A percentile compares a stretch with the other conserved stretches of the same genome.
Evolutionary conservation across 1,140 invertebrate species (phyloP).

Genomic region (Helicoverpa armigera): DNA sequence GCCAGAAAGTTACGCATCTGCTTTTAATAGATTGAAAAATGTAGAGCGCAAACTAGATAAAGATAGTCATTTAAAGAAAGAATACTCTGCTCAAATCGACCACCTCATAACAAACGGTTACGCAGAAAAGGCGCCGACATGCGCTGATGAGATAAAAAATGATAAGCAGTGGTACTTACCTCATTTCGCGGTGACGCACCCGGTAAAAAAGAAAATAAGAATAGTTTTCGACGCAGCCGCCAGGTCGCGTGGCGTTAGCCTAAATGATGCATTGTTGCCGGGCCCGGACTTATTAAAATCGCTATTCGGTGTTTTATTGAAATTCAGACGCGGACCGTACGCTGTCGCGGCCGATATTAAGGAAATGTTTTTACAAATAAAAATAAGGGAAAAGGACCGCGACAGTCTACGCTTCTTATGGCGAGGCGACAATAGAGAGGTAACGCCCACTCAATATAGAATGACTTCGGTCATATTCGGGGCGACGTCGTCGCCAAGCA

Average conservation of each 20-base stretch:
- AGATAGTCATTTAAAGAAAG: conserved; percentile 1
- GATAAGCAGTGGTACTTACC: conserved; percentile 38
- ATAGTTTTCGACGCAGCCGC: conserved; percentile 51
- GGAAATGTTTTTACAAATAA: conserved; percentile 57
- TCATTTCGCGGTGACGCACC: conserved; percentile 44
- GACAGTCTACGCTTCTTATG: conserved; percentile 50
- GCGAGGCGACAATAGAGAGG: conserved; percentile 14
- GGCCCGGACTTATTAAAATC: conserved; percentile 51
- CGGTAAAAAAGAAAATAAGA: conserved; percentile 15
- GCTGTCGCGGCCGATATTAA: conserved; percentile 54
- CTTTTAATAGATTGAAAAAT: neutral
- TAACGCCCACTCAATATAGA: conserved; percentile 48
- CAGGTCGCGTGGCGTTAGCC: neutral
- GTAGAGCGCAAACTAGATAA: conserved; percentile 51
- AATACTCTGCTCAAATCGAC: conserved; percentile 32
- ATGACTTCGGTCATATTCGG: conserved; percentile 69
- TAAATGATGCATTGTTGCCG: conserved; percentile 36
- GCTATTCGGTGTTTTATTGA: conserved; percentile 29
- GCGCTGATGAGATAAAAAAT: neutral
- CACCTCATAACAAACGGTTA: conserved; percentile 33
- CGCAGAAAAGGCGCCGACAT: neutral
- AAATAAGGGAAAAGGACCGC: conserved; percentile 42
- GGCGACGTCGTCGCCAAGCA: conserved; percentile 61
- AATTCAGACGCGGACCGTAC: conserved; percentile 50
- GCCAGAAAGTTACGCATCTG: conserved; percentile 24